Evolutionary conservation across 2,113 vertebrate species (phyloP).

Genomic region (Otocyon megalotis): DNA sequence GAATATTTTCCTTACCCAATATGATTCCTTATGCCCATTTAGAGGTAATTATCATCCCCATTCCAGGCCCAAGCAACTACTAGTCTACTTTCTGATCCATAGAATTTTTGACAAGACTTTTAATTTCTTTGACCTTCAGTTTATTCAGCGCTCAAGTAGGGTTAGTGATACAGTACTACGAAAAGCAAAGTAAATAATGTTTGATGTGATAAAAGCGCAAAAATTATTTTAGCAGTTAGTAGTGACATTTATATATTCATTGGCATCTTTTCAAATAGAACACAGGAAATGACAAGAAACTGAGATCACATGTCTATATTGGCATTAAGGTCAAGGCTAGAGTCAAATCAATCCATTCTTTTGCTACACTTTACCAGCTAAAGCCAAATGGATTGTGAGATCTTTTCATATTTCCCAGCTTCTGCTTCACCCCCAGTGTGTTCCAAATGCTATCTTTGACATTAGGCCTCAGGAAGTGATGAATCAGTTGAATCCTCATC

Average conservation of each 20-base stretch:
- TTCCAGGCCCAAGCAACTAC: not conserved
- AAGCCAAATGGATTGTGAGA: not conserved
- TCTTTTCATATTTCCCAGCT: not conserved
- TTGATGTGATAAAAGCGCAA: not conserved
- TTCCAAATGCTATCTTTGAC: constrained; percentile 62
- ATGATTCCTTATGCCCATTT: not conserved
- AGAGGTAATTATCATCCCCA: not conserved
- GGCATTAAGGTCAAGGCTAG: not conserved
- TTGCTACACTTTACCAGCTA: not conserved
- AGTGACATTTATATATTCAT: not conserved
- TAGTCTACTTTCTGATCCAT: not conserved
- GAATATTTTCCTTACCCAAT: not conserved
- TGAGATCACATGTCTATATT: not conserved
- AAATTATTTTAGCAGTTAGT: not conserved
- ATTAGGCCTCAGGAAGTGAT: constrained; percentile 55
- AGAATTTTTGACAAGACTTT: not conserved
- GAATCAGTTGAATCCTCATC: constrained; percentile 54
- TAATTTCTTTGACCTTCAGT: not conserved
- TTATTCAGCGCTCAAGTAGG: not conserved
- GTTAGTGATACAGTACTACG: not conserved
- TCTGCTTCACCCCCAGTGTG: constrained; percentile 24
- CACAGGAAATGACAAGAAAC: not conserved
- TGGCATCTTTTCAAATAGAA: not conserved
- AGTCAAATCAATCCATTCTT: not conserved
- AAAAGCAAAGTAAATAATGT: constrained; percentile 14